phyloP scores from a whole-genome alignment of 2,113 vertebrate species.

The Microtus richardsoni region DNA sequence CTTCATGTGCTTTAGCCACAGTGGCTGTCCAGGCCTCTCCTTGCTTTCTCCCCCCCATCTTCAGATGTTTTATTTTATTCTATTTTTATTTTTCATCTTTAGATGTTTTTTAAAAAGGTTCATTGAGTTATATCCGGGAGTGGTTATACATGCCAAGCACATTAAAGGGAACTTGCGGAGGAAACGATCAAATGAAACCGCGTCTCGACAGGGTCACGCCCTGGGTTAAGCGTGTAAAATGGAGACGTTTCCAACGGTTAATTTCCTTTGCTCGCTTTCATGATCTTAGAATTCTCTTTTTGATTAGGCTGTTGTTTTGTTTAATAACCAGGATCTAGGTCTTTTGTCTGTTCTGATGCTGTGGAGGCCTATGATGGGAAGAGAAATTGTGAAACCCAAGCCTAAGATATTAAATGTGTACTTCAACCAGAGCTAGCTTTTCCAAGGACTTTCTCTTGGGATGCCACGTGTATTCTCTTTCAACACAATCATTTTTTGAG shows the following conservation, averaged over 20 bases:
- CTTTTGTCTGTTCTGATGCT: slow-evolving; percentile 4
- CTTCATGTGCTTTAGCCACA: background rate
- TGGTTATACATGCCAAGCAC: background rate
- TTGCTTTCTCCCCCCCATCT: background rate
- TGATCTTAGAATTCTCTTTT: background rate
- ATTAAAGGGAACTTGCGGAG: slow-evolving; percentile 43
- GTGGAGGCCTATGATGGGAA: background rate
- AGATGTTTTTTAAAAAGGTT: slow-evolving; percentile 3
- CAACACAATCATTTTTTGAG: slow-evolving; percentile 86
- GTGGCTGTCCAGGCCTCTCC: background rate
- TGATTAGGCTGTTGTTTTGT: slow-evolving; percentile 36
- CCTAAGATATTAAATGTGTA: slow-evolving; percentile 84
- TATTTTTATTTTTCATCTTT: slow-evolving; percentile 32
- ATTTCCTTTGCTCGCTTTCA: slow-evolving; percentile 52
- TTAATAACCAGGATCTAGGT: slow-evolving; percentile 21
- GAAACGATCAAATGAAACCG: slow-evolving; percentile 28
- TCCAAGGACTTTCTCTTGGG: slow-evolving; percentile 88
- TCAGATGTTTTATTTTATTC: slow-evolving; percentile 50
- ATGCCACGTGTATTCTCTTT: slow-evolving; percentile 88
- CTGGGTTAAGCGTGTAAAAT: slow-evolving; percentile 29
- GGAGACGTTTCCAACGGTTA: background rate
- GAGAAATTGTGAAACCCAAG: slow-evolving; percentile 73
- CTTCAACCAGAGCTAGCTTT: slow-evolving; percentile 88
- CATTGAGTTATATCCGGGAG: slow-evolving; percentile 29
- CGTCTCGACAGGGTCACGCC: background rate